Base-by-base conservation (phyloP, 2,888 invertebrate species). In the Pimpla rufipes region DNA sequence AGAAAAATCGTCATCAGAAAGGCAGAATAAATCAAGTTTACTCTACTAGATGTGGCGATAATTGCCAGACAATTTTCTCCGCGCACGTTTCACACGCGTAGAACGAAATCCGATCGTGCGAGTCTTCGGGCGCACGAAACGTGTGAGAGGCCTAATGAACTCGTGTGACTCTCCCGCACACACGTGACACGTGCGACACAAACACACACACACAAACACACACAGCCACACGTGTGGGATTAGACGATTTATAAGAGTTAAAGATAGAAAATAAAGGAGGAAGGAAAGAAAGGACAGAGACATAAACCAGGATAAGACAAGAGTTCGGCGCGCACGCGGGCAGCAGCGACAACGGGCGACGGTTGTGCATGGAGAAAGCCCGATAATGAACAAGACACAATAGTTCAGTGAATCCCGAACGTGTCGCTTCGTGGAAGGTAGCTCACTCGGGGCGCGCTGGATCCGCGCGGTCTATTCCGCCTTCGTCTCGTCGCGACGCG, bases 311-410 rank as follows among this genome's bases (percentile, higher is more conserved):
- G 66, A 64, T n/a, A 37, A 23, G 21, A 66, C 66, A 66, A 42
- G 66, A 42, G 66, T n/a, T n/a, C n/a, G n/a, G n/a, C n/a, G n/a
- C n/a, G 6, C 7, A 23, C 21, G 21, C 13, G 18, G 45, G 3
- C 45, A 10, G 23, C 45, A n/a, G 57, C 71, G 13, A 55, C 55
- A 23, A 73, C 71, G 29, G 29, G 5, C 29, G 47, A 37, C 37
- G 16, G 59, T 59, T 45, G 47, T 35, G 62, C 74, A 47, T 21
- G 74, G 74, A 62, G 74, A 74, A 74, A 74, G 74, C 74, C 74
- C 74, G 74, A 74, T 74, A 74, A 74, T 74, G 74, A 74, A 74
- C 74, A 74, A 62, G 74, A 74, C 74, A 74, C 74, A 74, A 74
- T 74, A 74, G 74, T 62, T 74, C 74, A 47, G 74, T 37, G 74